These are phyloP conservation scores for Perccottus glenii DNA, from an alignment of 2,113 vertebrate genomes.

Conservation along the genomic window DNA sequence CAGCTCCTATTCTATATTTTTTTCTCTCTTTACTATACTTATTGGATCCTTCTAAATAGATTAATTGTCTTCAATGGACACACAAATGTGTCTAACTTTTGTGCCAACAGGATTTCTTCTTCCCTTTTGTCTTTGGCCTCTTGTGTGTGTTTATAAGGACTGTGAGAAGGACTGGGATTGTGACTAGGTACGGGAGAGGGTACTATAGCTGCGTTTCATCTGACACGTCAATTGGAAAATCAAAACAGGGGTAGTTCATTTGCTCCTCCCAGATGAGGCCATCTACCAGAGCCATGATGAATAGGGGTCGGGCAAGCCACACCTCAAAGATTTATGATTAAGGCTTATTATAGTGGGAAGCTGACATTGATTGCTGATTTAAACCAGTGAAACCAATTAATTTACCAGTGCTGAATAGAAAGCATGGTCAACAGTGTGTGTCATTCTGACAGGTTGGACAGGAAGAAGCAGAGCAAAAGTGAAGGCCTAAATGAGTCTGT, in stretches of 20 bases:
- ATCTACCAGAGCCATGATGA: constrained; percentile 85
- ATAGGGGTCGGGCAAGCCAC: constrained; percentile 87
- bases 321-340: constrained; percentile 94
- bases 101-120: constrained; percentile 45
- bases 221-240: constrained; percentile 94
- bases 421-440: constrained; percentile 82
- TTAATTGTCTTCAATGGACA: constrained; percentile 51
- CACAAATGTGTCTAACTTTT: constrained; percentile 39
- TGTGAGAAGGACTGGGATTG: constrained; percentile 39
- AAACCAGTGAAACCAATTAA: constrained; percentile 80
- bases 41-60: constrained; percentile 44
- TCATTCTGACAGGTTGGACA: constrained; percentile 78
- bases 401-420: constrained; percentile 75
- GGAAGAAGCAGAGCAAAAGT: constrained; percentile 68
- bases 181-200: constrained; percentile 41
- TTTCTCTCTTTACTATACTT: constrained; percentile 17
- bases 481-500: constrained; percentile 75
- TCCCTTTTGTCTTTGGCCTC: constrained; percentile 49
- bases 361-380: constrained; percentile 85
- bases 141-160: constrained; percentile 48
- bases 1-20: constrained; percentile 41
- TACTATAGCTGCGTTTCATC: constrained; percentile 75
- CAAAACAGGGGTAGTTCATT: constrained; percentile 88
- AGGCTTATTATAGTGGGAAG: constrained; percentile 82
- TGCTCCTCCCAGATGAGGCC: constrained; percentile 94